Evolutionary conservation across 2,888 invertebrate genomes (phyloP).

Genomic region (Stenchaetothrips biformis): DNA sequence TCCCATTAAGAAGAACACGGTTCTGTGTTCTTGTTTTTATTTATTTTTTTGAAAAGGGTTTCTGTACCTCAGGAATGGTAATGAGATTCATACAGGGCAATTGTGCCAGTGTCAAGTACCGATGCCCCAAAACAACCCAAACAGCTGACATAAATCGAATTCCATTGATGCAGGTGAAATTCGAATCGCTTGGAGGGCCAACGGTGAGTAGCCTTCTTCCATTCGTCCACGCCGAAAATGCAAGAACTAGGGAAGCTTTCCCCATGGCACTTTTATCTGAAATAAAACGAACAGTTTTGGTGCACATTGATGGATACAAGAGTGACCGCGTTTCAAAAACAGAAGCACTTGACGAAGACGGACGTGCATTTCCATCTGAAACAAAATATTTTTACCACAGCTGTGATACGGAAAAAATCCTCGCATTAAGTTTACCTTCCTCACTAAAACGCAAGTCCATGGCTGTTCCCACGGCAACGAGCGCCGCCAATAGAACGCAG

Average conservation of each 20-base stretch:
- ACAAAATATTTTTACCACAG: no score
- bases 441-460: no score
- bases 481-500: no score
- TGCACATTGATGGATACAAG: no score
- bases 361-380: no score
- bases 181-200: neutral
- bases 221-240: neutral
- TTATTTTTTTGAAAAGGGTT: neutral
- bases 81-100: neutral
- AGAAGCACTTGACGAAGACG: no score
- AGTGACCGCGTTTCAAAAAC: no score
- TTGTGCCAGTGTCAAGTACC: neutral
- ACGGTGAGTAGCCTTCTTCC: neutral
- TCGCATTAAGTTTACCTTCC: no score
- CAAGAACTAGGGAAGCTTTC: neutral
- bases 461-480: no score
- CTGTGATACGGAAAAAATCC: no score
- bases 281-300: no score
- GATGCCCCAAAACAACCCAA: neutral
- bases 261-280: no score
- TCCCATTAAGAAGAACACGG: neutral
- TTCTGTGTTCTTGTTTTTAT: neutral
- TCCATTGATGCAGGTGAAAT: neutral
- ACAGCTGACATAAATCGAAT: neutral
- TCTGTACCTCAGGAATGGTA: neutral